Evolutionary conservation across 1,140 invertebrate genomes (phyloP), one percentile per base, ranked within the genome.

Genomic region (Drosophila varians): DNA sequence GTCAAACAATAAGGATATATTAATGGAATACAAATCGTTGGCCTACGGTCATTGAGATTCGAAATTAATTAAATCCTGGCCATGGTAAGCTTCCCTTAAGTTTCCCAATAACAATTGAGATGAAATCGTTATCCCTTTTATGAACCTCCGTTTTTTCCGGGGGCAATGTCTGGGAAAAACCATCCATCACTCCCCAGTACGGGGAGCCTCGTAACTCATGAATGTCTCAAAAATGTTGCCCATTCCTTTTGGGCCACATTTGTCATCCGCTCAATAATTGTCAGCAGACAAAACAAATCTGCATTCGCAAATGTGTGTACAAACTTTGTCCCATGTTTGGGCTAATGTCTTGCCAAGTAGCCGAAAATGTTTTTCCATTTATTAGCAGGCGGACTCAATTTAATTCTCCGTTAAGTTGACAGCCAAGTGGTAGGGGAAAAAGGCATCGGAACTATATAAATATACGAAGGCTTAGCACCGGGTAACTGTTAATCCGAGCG

Each of bases 241-340:
- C 18, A n/a, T 18, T 45, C 19, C 31, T 8, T n/a, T 19, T 18
- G 21, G 31, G 51, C 38, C 51, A 64, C 73, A 80, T 86, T 86
- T 86, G 76, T 80, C 80, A 82, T 87, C 64, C 57, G 64, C 82
- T 77, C 80, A 87, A 86, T 86, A 86, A 87, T 87, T 82, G 74
- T 77, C 73, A 87, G 52, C 82, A 60, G 31, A 53, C 48, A 68
- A 40, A 45, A 55, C 12, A 31, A 66, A 64, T 60, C 48, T 72
- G 42, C 51, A 43, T 58, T 26, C 48, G 38, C n/a, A 36, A 71
- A 25, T 64, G 45, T 69, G 40, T 52, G 62, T 21, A 52, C 16
- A 38, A 49, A 52, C 23, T 54, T 49, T 45, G 55, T 51, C 4
- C 62, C 60, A 51, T 76, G 60, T 54, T 23, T 38, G 72, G 25